A percentile compares a stretch with the other conserved stretches of the same genome.
These are phyloP conservation scores for Xylota sylvarum DNA, from an alignment of 2,888 invertebrate genomes.

Conservation along the genomic window DNA sequence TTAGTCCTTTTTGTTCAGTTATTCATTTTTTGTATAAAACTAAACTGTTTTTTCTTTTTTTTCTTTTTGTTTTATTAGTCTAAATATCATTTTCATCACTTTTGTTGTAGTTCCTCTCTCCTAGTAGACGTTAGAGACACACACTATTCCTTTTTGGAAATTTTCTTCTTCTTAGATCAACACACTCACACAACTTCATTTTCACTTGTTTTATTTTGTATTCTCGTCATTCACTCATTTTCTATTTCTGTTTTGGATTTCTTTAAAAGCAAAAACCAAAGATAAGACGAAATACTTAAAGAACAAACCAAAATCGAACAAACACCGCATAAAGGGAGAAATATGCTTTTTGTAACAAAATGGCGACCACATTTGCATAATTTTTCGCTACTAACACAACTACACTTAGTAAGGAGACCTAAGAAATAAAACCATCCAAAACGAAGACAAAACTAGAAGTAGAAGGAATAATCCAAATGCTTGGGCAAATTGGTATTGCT, in stretches of 20 bases:
- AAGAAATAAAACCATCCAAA: not conserved
- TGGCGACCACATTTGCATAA: slow-evolving; percentile 42
- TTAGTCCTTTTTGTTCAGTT: no score
- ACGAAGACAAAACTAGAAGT: not conserved
- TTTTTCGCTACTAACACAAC: not conserved
- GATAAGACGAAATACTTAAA: not conserved
- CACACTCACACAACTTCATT: not conserved
- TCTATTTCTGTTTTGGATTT: not conserved
- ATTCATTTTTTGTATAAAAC: no score
- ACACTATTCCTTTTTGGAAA: not conserved
- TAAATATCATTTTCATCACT: slow-evolving; percentile 19
- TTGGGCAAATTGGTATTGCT: not conserved
- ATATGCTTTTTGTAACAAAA: slow-evolving; percentile 45
- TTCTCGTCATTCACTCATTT: not conserved
- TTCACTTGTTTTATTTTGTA: not conserved
- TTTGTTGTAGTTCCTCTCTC: slow-evolving; percentile 38
- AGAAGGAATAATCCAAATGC: slow-evolving; percentile 1
- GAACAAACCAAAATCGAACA: not conserved
- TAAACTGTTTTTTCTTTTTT: no score
- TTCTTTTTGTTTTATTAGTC: not conserved
- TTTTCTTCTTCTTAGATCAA: slow-evolving; percentile 5
- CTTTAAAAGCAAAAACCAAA: no score
- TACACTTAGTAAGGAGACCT: not conserved
- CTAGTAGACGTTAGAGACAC: not conserved
- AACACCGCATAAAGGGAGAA: not conserved